A percentile compares a stretch with the other conserved stretches of the same genome.
Conservation (phyloP, 1,140 invertebrate species). For the Pinna nobilis region DNA sequence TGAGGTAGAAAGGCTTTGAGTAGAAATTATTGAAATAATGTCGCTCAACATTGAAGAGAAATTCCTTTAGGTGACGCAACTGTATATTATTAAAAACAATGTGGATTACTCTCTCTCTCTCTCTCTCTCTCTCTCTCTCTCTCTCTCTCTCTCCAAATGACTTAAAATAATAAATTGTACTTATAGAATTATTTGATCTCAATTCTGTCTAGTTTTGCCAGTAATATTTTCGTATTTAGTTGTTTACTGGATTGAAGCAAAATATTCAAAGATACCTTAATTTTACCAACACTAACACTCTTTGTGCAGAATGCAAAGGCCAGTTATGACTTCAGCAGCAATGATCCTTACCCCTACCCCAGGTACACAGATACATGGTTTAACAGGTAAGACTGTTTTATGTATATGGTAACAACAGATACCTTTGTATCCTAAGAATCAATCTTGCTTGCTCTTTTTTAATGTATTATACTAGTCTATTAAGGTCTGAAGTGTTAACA, state of each 20-base stretch:
- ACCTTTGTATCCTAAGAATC: background rate
- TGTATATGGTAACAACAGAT: background rate
- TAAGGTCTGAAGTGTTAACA: too few species aligned
- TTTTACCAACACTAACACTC: constrained; percentile 38
- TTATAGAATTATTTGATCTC: too few species aligned
- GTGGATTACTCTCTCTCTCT: background rate
- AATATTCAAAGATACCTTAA: background rate
- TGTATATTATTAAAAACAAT: too few species aligned
- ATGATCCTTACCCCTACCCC: constrained; percentile 78
- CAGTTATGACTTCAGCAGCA: constrained; percentile 98
- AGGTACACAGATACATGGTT: constrained; percentile 75
- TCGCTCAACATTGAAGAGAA: too few species aligned
- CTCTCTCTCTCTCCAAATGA: too few species aligned
- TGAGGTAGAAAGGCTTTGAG: too few species aligned
- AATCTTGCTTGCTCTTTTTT: background rate
- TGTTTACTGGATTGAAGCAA: background rate
- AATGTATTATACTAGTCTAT: background rate
- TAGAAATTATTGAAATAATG: too few species aligned
- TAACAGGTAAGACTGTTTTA: constrained; percentile 57
- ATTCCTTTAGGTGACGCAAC: too few species aligned
- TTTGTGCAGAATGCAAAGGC: constrained; percentile 78
- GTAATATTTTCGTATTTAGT: background rate
- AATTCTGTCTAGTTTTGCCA: too few species aligned
- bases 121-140: background rate
- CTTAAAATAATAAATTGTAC: too few species aligned